phyloP scores from a whole-genome alignment of 2,888 invertebrate species.

The Palloptera scutellata region DNA sequence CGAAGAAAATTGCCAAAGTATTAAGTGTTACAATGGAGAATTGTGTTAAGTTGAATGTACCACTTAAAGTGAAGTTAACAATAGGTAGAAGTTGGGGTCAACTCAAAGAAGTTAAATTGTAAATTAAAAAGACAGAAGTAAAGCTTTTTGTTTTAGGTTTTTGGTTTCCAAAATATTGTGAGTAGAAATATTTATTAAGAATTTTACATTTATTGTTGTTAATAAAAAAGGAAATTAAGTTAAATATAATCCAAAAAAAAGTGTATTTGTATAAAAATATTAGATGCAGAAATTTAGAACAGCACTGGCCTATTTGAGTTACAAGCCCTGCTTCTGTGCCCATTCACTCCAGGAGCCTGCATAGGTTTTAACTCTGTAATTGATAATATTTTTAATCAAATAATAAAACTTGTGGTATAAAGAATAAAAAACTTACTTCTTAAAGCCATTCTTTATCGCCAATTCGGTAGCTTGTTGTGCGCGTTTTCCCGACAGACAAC shows the following conservation, averaged over 20 bases:
- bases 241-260: too few species aligned
- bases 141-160: conserved; percentile 15
- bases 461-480: conserved; percentile 72
- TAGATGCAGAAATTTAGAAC: too few species aligned
- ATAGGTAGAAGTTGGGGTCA: conserved; percentile 83
- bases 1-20: conserved; percentile 69
- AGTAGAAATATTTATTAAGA: neutral
- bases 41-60: conserved; percentile 75
- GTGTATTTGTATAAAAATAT: neutral
- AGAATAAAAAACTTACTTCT: conserved; percentile 51
- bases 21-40: conserved; percentile 84
- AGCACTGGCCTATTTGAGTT: conserved; percentile 1
- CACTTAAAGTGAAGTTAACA: conserved; percentile 88
- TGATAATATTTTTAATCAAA: conserved; percentile 13
- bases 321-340: conserved; percentile 54
- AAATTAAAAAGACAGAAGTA: conserved; percentile 30
- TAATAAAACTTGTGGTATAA: neutral
- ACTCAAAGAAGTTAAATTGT: conserved; percentile 53
- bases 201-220: neutral
- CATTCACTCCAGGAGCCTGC: conserved; percentile 64
- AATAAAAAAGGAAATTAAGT: too few species aligned
- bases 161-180: neutral
- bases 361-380: conserved; percentile 58
- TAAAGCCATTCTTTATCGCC: conserved; percentile 57
- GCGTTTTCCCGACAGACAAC: conserved; percentile 75